A percentile compares a stretch with the other conserved stretches of the same genome.
Evolutionary conservation across 1,140 invertebrate species (phyloP).

Genomic region (Ceratosolen fusciceps): DNA sequence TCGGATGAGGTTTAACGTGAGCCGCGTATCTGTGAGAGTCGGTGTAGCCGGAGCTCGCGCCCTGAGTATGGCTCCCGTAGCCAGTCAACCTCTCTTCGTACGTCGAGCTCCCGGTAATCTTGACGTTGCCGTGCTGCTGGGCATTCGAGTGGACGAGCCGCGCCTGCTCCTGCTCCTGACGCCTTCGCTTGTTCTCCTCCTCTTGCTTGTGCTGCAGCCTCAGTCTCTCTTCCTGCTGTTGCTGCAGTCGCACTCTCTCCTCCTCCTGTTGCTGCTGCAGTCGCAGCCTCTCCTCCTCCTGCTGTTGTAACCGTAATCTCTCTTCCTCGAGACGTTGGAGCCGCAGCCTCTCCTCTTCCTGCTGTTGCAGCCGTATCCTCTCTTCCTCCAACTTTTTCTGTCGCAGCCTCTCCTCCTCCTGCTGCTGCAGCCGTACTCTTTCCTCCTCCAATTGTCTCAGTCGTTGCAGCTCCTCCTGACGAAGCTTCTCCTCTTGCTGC

Average conservation of each 20-base stretch:
- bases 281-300: slow-evolving; percentile 7
- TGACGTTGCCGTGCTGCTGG: slow-evolving; percentile 9
- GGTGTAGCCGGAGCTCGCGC: background rate
- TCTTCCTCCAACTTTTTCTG: background rate
- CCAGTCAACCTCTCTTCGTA: background rate
- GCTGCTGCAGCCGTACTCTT: background rate
- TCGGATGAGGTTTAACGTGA: background rate
- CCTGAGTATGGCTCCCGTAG: background rate
- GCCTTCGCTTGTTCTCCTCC: background rate
- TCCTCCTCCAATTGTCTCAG: slow-evolving; percentile 1
- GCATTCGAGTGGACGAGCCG: background rate
- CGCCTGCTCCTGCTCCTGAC: background rate
- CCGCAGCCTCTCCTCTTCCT: background rate
- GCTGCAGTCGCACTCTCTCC: background rate
- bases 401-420: slow-evolving; percentile 3
- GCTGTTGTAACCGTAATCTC: background rate
- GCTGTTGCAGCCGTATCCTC: background rate
- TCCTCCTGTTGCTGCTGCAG: background rate
- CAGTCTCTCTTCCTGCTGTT: slow-evolving; percentile 7
- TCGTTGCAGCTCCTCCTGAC: slow-evolving; percentile 3
- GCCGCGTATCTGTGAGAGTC: background rate
- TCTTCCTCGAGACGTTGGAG: background rate
- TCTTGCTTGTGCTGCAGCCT: no score
- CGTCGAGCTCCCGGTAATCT: background rate
- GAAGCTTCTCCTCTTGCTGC: background rate